A percentile compares a stretch with the other conserved stretches of the same genome.
These are phyloP conservation scores for Megalonaias nervosa DNA, from an alignment of 1,140 invertebrate genomes.

Conservation along the genomic window DNA sequence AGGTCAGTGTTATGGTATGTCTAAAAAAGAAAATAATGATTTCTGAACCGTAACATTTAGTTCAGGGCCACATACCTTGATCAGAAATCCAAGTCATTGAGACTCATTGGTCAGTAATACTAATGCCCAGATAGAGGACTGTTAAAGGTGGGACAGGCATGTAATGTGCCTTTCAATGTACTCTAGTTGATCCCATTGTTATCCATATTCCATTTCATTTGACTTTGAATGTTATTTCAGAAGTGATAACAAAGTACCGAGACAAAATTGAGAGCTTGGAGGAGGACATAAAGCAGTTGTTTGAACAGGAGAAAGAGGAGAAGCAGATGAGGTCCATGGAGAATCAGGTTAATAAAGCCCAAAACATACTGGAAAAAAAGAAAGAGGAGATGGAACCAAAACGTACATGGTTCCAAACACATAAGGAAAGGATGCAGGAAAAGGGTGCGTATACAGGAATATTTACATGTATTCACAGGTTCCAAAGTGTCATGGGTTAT, in stretches of 20 bases:
- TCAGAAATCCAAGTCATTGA: no score
- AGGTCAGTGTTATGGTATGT: no score
- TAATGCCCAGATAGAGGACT: no score
- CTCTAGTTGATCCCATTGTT: neutral
- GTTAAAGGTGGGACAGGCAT: no score
- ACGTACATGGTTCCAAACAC: slow-evolving; percentile 91
- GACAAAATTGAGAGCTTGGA: slow-evolving; percentile 82
- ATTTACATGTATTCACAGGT: neutral
- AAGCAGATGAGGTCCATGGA: slow-evolving; percentile 87
- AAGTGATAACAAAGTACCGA: slow-evolving; percentile 91
- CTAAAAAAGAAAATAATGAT: no score
- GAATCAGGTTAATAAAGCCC: slow-evolving; percentile 85
- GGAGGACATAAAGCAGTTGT: slow-evolving; percentile 83
- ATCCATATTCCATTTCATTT: neutral
- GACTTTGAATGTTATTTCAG: slow-evolving; percentile 63
- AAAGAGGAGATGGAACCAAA: slow-evolving; percentile 57
- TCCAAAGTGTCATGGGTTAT: no score
- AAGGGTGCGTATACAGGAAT: slow-evolving; percentile 76
- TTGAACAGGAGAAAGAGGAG: slow-evolving; percentile 89
- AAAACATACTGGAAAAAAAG: slow-evolving; percentile 80
- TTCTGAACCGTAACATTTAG: no score
- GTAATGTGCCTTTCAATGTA: no score
- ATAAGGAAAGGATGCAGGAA: slow-evolving; percentile 83
- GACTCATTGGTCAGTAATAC: neutral
- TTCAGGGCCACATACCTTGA: no score